A percentile compares a stretch with the other conserved stretches of the same genome.
Conservation (phyloP, 2,888 invertebrate species). For the Netelia fuscicornis region DNA sequence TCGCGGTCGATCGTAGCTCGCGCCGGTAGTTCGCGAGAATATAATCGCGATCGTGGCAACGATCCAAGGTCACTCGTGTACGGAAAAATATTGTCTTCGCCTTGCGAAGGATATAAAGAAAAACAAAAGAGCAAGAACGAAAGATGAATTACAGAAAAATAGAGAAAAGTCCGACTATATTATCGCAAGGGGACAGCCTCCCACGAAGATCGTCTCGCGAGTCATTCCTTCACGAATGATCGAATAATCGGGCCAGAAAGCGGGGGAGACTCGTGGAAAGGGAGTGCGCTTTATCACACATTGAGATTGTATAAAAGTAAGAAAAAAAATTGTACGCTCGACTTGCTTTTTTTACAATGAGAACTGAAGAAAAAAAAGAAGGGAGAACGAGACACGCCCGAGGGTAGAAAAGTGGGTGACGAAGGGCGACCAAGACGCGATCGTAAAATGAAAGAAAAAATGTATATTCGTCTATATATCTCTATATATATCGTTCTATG, state of each 20-base stretch:
- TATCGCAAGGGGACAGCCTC: conserved; percentile 31
- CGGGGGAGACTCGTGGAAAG: not conserved
- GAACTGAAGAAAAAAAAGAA: not conserved
- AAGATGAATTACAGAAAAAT: conserved; percentile 35
- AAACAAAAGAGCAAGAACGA: conserved; percentile 16
- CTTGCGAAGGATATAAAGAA: conserved; percentile 13
- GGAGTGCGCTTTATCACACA: conserved; percentile 35
- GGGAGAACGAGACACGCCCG: conserved; percentile 28
- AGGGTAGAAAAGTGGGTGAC: conserved; percentile 55
- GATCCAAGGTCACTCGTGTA: conserved; percentile 68
- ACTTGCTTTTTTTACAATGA: conserved; percentile 16
- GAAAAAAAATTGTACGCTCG: conserved; percentile 37
- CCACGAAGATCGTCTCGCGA: not conserved
- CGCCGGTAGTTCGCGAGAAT: conserved; percentile 18
- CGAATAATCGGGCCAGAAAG: not conserved
- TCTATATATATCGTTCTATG: not conserved
- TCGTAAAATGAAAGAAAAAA: conserved; percentile 49
- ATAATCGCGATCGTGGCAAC: conserved; percentile 67
- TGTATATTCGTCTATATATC: no score
- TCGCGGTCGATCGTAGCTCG: conserved; percentile 46
- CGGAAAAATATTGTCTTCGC: conserved; percentile 39
- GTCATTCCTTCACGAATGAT: conserved; percentile 11
- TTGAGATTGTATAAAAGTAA: conserved; percentile 54
- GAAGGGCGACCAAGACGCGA: conserved; percentile 42
- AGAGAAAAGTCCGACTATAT: conserved; percentile 28